Base-by-base conservation (phyloP, 2,888 invertebrate species). In the Harpalus rubripes region DNA sequence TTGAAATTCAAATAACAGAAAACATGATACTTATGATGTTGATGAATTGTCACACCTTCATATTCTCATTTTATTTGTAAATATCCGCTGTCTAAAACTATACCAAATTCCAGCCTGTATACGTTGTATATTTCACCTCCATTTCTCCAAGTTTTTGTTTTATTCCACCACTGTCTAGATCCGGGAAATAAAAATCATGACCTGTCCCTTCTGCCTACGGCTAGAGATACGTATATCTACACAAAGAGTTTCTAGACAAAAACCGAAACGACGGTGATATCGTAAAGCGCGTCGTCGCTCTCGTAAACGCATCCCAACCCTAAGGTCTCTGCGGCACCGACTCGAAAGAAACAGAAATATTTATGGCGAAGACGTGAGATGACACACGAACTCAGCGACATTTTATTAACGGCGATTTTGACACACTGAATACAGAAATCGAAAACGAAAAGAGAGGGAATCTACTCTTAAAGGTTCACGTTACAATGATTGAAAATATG, bases 161-260 rank as follows among this genome's bases (percentile, higher is more conserved):
- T 52, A 52, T 52, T 52, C 44, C 44, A 52, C 8, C 44, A 52
- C 44, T 52, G 44, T 52, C 44, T 12, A 26, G 18, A 32, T 4
- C 26, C 22, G 59, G 56, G 39, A 63, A 81, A 81, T 81, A 81
- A 81, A 78, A 81, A 81, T 81, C 80, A 81, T 81, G 80, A 41
- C 61, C 59, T 18, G 80, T 63, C 18, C 44, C 10, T 52, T 12
- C 10, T 32, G 44, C 44, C 44, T 12, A 12, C 1, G 44, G 44
- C 44, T 52, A 52, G 44, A 52, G 44, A 52, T 52, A 52, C 44
- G 44, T 52, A 52, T 52, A 52, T 52, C 44, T 52, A 12, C 44
- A 52, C 10, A 52, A 12, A 32, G 32, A 32, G 32, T 32, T 52
- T 22, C 63, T 22, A 74, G 63, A 81, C 59, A 81, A 81, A 81